A percentile compares a stretch with the other conserved stretches of the same genome.
Evolutionary conservation across 2,113 vertebrate genomes (phyloP).

Genomic region (Zosterops borbonicus): DNA sequence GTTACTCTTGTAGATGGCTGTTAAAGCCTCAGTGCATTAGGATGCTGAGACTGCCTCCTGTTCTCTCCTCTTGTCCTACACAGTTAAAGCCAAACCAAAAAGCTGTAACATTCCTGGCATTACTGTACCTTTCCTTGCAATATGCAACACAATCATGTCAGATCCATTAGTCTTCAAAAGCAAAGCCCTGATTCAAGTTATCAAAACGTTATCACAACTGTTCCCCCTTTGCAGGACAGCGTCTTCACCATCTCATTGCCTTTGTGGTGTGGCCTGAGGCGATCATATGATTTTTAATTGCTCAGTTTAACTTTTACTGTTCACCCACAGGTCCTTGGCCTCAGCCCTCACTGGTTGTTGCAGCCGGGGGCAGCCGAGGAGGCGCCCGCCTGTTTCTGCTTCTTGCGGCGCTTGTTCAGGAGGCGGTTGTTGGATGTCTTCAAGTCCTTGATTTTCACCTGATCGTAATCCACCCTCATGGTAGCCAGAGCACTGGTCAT

Average conservation of each 20-base stretch:
- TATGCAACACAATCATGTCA: background rate
- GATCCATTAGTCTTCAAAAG: background rate
- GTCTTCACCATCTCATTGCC: background rate
- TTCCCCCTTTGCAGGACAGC: background rate
- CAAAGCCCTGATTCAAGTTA: conserved; percentile 21
- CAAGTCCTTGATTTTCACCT: conserved; percentile 97
- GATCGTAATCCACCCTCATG: conserved; percentile 97
- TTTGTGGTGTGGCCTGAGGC: background rate
- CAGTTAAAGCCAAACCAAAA: conserved; percentile 4
- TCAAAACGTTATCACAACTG: background rate
- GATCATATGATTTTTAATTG: background rate
- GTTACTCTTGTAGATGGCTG: background rate
- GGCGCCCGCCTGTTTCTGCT: conserved; percentile 82
- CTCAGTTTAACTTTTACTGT: background rate
- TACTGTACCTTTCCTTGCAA: background rate
- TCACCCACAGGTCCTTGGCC: background rate
- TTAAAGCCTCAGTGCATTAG: background rate
- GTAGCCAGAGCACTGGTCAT: conserved; percentile 98
- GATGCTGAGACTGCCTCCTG: background rate
- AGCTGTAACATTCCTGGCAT: background rate
- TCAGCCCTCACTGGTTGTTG: conserved; percentile 78
- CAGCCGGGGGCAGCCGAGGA: conserved; percentile 76
- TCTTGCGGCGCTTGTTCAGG: conserved; percentile 93
- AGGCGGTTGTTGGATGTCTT: conserved; percentile 94
- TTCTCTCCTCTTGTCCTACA: background rate